A percentile compares a stretch with the other conserved stretches of the same genome.
These are phyloP conservation scores for Ariolimax columbianus DNA, from an alignment of 2,888 invertebrate genomes.

Conservation along the genomic window DNA sequence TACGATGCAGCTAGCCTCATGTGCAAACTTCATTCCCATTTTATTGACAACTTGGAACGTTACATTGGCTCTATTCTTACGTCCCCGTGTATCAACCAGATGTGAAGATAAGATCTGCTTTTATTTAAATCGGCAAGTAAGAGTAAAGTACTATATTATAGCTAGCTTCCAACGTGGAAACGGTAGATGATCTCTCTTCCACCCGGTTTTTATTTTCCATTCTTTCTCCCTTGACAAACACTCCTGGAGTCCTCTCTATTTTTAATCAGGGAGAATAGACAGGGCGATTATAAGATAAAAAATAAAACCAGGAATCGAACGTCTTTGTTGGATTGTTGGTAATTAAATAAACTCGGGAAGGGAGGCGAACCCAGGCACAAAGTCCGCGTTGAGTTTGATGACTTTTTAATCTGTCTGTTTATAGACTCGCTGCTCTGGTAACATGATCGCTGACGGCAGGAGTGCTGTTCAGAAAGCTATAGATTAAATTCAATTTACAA, in stretches of 20 bases:
- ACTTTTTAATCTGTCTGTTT: background rate
- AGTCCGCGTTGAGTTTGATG: background rate
- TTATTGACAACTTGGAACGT: no score
- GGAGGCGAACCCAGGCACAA: background rate
- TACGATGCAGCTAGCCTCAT: no score
- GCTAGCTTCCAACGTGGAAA: no score
- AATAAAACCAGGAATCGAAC: background rate
- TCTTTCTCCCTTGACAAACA: background rate
- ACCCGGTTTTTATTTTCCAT: background rate
- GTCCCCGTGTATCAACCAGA: no score
- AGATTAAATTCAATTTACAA: constrained; percentile 3
- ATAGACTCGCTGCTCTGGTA: background rate
- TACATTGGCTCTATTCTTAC: no score
- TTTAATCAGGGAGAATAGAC: background rate
- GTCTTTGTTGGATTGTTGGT: background rate
- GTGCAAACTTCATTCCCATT: no score
- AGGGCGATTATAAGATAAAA: background rate
- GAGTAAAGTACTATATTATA: no score
- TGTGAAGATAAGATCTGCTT: no score
- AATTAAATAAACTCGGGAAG: background rate
- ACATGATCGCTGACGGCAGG: background rate
- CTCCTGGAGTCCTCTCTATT: no score
- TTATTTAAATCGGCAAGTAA: no score
- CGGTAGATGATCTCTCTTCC: background rate
- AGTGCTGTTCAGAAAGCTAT: background rate